A percentile compares a stretch with the other conserved stretches of the same genome.
phyloP scores from a whole-genome alignment of 2,797 vertebrate species.

The Zalophus californianus region DNA sequence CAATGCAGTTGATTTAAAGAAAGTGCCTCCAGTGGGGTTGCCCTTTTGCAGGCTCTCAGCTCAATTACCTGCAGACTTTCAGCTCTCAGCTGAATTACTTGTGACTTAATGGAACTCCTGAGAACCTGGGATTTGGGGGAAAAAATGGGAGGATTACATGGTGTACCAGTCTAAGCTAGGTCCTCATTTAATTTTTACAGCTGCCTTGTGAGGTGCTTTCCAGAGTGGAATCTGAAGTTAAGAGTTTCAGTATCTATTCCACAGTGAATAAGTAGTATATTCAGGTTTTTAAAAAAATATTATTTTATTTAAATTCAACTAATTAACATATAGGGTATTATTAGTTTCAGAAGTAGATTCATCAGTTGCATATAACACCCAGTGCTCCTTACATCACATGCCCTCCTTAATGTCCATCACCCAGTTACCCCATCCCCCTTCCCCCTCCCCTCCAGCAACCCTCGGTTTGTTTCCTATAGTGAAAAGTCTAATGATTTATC shows the following conservation, averaged over 20 bases:
- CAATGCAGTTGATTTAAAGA: not conserved
- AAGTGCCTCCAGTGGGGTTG: not conserved
- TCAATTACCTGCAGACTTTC: not conserved
- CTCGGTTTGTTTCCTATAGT: no score
- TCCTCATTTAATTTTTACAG: not conserved
- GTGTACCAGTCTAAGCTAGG: rapidly evolving
- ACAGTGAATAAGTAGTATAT: not conserved
- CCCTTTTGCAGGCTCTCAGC: not conserved
- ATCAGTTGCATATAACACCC: no score
- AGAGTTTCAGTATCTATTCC: not conserved
- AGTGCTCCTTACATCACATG: no score
- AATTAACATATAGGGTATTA: no score
- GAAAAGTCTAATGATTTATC: no score
- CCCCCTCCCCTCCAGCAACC: no score
- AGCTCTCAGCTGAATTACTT: not conserved
- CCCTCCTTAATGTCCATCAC: no score
- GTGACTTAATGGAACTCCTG: not conserved
- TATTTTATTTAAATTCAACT: no score
- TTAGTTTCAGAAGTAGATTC: no score
- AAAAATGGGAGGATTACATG: not conserved
- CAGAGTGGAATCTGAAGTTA: not conserved
- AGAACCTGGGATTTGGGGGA: not conserved
- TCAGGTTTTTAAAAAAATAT: not conserved
- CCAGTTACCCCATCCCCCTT: no score
- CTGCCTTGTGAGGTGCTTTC: not conserved